Percentiles rank a stretch among this genome's conserved stretches.
phyloP scores from a whole-genome alignment of 2,113 vertebrate species.

The Rutilus rutilus region DNA sequence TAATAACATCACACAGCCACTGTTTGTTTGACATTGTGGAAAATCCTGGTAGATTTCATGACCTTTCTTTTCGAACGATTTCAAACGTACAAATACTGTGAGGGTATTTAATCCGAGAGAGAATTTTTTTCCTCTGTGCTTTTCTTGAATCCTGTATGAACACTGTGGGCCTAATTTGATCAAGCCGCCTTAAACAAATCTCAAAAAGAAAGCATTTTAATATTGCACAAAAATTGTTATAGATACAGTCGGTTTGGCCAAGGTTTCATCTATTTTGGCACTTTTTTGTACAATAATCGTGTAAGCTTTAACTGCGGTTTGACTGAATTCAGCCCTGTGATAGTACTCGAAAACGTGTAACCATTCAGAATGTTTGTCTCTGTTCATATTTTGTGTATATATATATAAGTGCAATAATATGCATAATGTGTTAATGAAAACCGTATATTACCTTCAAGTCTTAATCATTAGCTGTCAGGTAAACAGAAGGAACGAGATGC shows the following conservation, averaged over 20 bases:
- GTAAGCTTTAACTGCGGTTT: constrained; percentile 33
- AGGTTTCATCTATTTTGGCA: constrained; percentile 16
- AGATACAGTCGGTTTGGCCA: constrained; percentile 61
- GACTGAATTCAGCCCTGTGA: constrained; percentile 28
- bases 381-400: constrained; percentile 53
- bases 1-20: constrained; percentile 68
- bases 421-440: constrained; percentile 51
- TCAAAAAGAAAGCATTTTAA: constrained; percentile 33
- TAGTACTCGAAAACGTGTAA: constrained; percentile 14
- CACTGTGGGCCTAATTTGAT: constrained; percentile 49
- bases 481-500: constrained; percentile 24
- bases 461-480: constrained; percentile 52
- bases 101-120: constrained; percentile 61
- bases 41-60: constrained; percentile 60
- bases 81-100: constrained; percentile 57
- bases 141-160: constrained; percentile 36
- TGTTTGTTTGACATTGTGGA: constrained; percentile 66
- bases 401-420: constrained; percentile 57
- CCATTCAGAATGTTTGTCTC: constrained; percentile 43
- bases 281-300: constrained; percentile 38
- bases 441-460: constrained; percentile 49
- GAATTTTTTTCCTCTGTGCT: constrained; percentile 54
- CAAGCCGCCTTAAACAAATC: constrained; percentile 41
- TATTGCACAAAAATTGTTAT: constrained; percentile 55
- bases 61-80: constrained; percentile 24